A percentile compares a stretch with the other conserved stretches of the same genome.
These are phyloP conservation scores for Ips nitidus DNA, from an alignment of 1,140 invertebrate genomes.

Conservation along the genomic window DNA sequence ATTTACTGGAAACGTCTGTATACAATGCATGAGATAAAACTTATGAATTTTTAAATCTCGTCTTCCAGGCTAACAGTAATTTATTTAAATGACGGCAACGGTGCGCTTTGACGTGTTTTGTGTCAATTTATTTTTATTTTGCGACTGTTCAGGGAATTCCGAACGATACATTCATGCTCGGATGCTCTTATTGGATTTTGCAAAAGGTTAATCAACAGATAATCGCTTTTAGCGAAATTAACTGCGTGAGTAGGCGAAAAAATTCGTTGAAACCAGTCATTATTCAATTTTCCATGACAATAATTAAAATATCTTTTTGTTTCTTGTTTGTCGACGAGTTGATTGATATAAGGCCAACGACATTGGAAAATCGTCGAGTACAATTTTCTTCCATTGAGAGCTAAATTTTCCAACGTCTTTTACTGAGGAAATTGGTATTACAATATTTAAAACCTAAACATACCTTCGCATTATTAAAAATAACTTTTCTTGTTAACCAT, in stretches of 20 bases:
- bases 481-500: no score
- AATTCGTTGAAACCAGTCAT: constrained; percentile 6
- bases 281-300: background rate
- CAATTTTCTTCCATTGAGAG: no score
- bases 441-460: no score
- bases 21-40: no score
- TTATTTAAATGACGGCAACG: background rate
- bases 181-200: constrained; percentile 26
- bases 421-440: no score
- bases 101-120: constrained; percentile 10
- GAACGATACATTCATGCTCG: constrained; percentile 22
- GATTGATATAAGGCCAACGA: background rate
- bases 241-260: constrained; percentile 10
- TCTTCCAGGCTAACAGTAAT: no score
- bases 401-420: no score
- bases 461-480: no score
- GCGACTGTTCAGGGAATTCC: constrained; percentile 21
- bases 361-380: no score
- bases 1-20: no score
- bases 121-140: constrained; percentile 20
- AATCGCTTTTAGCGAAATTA: constrained; percentile 28
- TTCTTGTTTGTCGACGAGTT: background rate
- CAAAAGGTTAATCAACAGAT: constrained; percentile 25
- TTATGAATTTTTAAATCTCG: no score
- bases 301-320: background rate